Evolutionary conservation across 2,113 vertebrate species (phyloP).

Genomic region (Daubentonia madagascariensis): DNA sequence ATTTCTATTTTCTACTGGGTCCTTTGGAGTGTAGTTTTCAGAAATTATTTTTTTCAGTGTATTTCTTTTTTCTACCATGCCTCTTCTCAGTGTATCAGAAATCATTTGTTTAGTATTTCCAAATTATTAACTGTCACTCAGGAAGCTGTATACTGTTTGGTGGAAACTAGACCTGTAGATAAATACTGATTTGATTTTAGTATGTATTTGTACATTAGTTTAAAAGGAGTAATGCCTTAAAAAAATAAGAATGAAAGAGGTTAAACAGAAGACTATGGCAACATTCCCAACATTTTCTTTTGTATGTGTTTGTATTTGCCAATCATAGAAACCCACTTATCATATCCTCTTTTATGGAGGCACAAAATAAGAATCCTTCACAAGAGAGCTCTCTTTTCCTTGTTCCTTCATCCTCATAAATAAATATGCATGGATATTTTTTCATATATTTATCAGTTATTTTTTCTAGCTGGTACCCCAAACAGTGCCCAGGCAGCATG

Average conservation of each 20-base stretch:
- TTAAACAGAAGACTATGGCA: conserved; percentile 12
- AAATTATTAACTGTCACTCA: conserved; percentile 21
- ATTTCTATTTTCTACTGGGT: background rate
- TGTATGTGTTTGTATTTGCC: conserved; percentile 25
- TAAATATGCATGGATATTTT: conserved; percentile 67
- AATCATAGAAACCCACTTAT: conserved; percentile 34
- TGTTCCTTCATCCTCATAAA: background rate
- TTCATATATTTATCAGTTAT: conserved; percentile 51
- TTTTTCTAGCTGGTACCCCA: conserved; percentile 33
- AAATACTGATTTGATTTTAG: conserved; percentile 19
- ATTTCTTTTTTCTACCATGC: background rate
- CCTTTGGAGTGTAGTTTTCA: background rate
- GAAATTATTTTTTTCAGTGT: background rate
- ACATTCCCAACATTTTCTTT: background rate
- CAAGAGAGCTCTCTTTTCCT: conserved; percentile 33
- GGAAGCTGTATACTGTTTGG: conserved; percentile 29
- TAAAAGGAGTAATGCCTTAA: conserved; percentile 6
- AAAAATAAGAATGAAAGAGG: conserved; percentile 33
- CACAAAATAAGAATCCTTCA: conserved; percentile 53
- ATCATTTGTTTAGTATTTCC: conserved; percentile 41
- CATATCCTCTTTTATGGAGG: conserved; percentile 43
- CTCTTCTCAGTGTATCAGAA: conserved; percentile 51
- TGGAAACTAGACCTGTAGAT: background rate
- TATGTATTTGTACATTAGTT: background rate
- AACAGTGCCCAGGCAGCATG: background rate